Base-by-base conservation (phyloP, 1,140 invertebrate species). In the Cydia pomonella region DNA sequence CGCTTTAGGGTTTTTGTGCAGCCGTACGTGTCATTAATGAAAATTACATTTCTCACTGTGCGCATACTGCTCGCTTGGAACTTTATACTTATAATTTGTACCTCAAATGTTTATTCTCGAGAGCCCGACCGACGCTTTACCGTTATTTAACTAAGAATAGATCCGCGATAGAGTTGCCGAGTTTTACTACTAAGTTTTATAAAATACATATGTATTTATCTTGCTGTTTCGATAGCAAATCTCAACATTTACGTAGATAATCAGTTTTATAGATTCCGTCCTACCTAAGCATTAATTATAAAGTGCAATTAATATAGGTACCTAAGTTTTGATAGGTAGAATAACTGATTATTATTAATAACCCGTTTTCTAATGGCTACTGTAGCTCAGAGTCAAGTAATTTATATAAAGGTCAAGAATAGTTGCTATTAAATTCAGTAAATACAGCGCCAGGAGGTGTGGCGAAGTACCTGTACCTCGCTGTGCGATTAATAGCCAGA, bases 1-100 rank as follows among this genome's bases (percentile, higher is more conserved):
- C 83, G 90, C 89, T 92, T 92, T 83, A 90, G 91, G 90, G 89
- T 84, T 88, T 89, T 91, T 91, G 85, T 91, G 84, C 87, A 87
- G 80, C 85, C 79, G 81, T 86, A 87, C 87, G 83, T 88, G 86
- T 90, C 85, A 91, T 92, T 91, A 91, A 84, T 78, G 82, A 73
- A 69, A 81, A 87, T 84, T 86, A 84, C 83, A 82, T 84, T 82
- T 85, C 84, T 84, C 85, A 81, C 80, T 83, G 80, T 76, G 63
- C 63, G 63, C 63, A 13, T 33, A 33, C 33, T 18, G 5, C 64
- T 69, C 29, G 27, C 63, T 27, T 29, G 64, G 27, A 38, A 18
- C n/a, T 47, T 72, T 73, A 73, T 73, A 44, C 63, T 29, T 25
- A 38, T 73, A 62, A 73, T 41, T 50, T 41, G 72, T 47, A 73